These are phyloP conservation scores for Smutsia gigantea DNA, from an alignment of 2,797 vertebrate genomes.

Conservation along the genomic window DNA sequence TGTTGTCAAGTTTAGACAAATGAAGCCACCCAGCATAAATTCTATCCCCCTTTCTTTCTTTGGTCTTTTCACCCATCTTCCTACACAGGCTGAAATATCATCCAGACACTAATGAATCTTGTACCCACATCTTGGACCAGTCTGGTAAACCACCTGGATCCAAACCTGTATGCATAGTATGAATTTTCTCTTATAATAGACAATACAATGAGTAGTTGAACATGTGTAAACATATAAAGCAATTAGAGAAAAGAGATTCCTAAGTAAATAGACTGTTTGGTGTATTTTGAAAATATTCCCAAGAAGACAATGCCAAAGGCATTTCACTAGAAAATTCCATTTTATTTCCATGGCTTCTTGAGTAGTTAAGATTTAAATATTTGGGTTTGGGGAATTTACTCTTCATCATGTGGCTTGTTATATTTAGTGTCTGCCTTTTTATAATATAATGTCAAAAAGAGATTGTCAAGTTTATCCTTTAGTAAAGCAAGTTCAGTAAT, in stretches of 20 bases:
- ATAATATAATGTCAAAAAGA: slow-evolving; percentile 45
- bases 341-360: slow-evolving; percentile 62
- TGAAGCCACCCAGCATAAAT: background rate
- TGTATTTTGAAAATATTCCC: slow-evolving; percentile 72
- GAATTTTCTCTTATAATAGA: slow-evolving; percentile 57
- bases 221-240: slow-evolving; percentile 62
- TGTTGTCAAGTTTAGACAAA: background rate
- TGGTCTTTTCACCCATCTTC: background rate
- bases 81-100: background rate
- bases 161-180: background rate
- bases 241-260: slow-evolving; percentile 48
- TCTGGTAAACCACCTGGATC: background rate
- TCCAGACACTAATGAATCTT: background rate
- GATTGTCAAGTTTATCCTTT: slow-evolving; percentile 6
- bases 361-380: slow-evolving; percentile 72
- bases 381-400: slow-evolving; percentile 53
- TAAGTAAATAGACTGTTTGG: background rate
- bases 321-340: slow-evolving; percentile 65
- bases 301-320: slow-evolving; percentile 52
- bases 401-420: background rate
- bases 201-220: slow-evolving; percentile 47
- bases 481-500: background rate
- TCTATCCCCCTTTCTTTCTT: background rate
- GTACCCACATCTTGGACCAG: slow-evolving; percentile 4
- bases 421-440: slow-evolving; percentile 56